These are phyloP conservation scores for Sycophila sp. DNA, from an alignment of 1,140 invertebrate genomes.

Conservation along the genomic window DNA sequence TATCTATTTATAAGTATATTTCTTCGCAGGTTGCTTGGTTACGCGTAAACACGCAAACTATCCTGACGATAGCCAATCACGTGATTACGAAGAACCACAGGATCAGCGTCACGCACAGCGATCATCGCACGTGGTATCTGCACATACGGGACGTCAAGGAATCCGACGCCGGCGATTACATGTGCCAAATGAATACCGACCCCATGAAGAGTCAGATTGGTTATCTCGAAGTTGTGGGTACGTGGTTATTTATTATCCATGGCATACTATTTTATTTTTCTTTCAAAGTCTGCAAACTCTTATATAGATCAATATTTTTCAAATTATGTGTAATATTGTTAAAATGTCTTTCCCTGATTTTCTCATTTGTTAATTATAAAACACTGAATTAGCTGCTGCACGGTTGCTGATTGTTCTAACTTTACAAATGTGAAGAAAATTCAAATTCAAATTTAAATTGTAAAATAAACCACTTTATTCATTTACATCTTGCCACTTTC, in stretches of 20 bases:
- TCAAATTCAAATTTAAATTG: too few relatives aligned
- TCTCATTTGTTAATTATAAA: too few relatives aligned
- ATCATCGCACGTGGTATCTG: slow-evolving; percentile 84
- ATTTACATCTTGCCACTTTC: too few relatives aligned
- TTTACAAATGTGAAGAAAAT: too few relatives aligned
- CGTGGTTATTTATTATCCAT: slow-evolving; percentile 52
- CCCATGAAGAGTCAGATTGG: slow-evolving; percentile 91
- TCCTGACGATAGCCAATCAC: slow-evolving; percentile 86
- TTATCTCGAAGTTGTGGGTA: slow-evolving; percentile 88
- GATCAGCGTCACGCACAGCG: slow-evolving; percentile 83
- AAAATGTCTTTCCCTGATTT: too few relatives aligned
- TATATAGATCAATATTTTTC: too few relatives aligned
- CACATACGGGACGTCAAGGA: slow-evolving; percentile 84
- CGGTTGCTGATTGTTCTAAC: too few relatives aligned
- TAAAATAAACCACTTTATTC: too few relatives aligned
- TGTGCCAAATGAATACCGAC: slow-evolving; percentile 92
- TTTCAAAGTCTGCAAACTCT: too few relatives aligned
- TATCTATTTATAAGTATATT: neutral
- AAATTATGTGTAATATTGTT: too few relatives aligned
- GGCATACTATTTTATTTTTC: too few relatives aligned
- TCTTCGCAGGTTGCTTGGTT: slow-evolving; percentile 84
- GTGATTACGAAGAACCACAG: slow-evolving; percentile 90
- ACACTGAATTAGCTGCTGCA: too few relatives aligned
- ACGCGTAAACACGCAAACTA: slow-evolving; percentile 90
- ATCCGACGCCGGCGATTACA: slow-evolving; percentile 84